Conservation (phyloP, 2,113 vertebrate species). For the Elaphurus davidianus region DNA sequence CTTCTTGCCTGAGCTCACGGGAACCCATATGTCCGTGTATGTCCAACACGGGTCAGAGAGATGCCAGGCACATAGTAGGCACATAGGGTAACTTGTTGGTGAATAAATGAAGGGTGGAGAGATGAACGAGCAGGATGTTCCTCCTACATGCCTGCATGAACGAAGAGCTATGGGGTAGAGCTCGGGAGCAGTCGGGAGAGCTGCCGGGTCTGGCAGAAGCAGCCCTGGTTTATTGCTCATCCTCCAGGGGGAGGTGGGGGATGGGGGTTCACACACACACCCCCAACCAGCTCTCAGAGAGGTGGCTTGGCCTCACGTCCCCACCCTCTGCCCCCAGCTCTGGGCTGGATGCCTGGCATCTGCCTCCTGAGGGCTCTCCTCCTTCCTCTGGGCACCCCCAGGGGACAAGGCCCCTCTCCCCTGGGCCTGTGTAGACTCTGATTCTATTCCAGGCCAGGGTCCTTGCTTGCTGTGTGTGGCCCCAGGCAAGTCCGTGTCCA, state of each 20-base stretch:
- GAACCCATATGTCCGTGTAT: neutral
- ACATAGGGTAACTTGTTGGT: neutral
- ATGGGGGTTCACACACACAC: too few relatives aligned
- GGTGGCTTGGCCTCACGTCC: neutral
- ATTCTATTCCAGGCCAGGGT: neutral
- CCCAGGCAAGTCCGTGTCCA: neutral
- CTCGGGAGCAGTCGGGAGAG: neutral
- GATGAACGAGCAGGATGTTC: accelerated
- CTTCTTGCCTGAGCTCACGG: neutral
- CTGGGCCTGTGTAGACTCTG: neutral
- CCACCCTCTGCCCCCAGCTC: neutral
- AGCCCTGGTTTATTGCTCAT: too few relatives aligned
- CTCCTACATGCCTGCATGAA: accelerated
- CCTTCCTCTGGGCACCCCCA: neutral
- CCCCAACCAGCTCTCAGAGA: neutral
- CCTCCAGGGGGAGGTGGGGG: neutral
- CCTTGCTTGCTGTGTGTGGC: neutral
- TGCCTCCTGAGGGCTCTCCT: neutral
- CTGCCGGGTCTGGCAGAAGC: accelerated
- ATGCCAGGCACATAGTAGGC: neutral
- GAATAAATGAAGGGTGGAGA: neutral
- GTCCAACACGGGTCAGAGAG: neutral
- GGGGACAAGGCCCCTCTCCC: neutral
- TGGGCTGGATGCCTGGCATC: neutral
- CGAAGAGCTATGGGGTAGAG: too few relatives aligned